These are phyloP conservation scores for Nemoura dubitans DNA, from an alignment of 2,888 invertebrate genomes.

Conservation along the genomic window DNA sequence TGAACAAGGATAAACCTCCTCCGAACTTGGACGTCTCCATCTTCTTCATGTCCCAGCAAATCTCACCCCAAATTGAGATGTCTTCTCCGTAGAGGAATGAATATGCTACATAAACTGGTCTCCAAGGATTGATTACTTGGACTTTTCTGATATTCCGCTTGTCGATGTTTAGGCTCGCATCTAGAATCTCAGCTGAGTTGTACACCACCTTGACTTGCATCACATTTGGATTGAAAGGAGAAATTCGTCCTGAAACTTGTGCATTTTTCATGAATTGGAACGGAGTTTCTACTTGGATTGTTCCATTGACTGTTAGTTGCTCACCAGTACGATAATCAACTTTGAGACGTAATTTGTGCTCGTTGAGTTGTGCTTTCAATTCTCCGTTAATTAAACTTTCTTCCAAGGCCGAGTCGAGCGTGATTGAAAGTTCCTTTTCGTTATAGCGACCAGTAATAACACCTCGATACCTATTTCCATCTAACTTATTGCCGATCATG, in stretches of 20 bases:
- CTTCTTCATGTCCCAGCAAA: constrained; percentile 54
- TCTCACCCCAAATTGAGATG: constrained; percentile 51
- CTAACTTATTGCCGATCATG: constrained; percentile 51
- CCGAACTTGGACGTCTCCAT: constrained; percentile 52
- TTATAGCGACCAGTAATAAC: constrained; percentile 51
- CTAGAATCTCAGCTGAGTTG: constrained; percentile 43
- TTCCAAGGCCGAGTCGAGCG: constrained; percentile 40
- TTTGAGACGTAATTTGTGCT: constrained; percentile 18
- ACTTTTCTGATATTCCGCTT: constrained; percentile 43
- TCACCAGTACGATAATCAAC: background rate
- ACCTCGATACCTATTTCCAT: constrained; percentile 51
- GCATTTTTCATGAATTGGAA: constrained; percentile 46
- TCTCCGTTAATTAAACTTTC: constrained; percentile 36
- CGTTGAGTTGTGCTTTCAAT: constrained; percentile 45
- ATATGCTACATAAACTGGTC: constrained; percentile 53
- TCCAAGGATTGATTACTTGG: constrained; percentile 54
- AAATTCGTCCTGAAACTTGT: constrained; percentile 41
- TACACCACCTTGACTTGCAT: constrained; percentile 39
- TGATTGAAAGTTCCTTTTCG: constrained; percentile 43
- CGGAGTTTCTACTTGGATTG: constrained; percentile 48
- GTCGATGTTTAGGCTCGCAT: constrained; percentile 35
- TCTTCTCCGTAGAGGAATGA: constrained; percentile 50
- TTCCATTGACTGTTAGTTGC: background rate
- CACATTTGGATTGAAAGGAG: constrained; percentile 25
- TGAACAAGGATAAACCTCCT: constrained; percentile 46